Evolutionary conservation across 2,113 vertebrate genomes (phyloP).

Genomic region (Taxidea taxus): DNA sequence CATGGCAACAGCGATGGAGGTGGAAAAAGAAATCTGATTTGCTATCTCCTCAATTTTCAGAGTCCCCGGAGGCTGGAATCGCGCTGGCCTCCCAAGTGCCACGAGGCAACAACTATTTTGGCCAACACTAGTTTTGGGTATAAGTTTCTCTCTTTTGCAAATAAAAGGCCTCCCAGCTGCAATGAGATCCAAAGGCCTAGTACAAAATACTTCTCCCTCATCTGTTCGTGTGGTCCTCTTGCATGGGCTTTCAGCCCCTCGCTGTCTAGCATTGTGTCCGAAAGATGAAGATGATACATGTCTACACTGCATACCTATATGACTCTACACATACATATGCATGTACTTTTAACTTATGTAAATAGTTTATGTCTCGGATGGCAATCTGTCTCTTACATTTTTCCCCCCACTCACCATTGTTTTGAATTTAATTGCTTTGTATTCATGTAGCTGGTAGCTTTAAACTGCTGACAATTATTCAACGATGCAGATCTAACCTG

Average conservation of each 20-base stretch:
- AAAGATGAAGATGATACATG: not conserved
- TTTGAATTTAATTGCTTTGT: not conserved
- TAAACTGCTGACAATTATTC: not conserved
- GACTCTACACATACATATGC: not conserved
- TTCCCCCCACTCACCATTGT: not conserved
- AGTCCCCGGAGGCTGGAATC: not conserved
- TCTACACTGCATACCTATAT: too few species aligned
- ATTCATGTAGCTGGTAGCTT: not conserved
- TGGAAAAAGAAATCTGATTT: not conserved
- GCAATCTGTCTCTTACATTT: not conserved
- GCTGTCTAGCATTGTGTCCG: not conserved
- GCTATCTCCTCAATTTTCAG: not conserved
- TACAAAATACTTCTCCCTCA: not conserved
- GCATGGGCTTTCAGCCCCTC: not conserved
- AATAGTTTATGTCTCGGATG: not conserved
- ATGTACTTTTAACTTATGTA: not conserved
- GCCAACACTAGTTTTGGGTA: not conserved
- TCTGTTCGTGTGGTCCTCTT: not conserved
- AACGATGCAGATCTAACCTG: rapidly evolving
- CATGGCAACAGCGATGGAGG: not conserved
- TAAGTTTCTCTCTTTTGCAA: not conserved
- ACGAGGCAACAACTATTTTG: not conserved
- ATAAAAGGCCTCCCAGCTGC: not conserved
- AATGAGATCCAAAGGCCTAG: not conserved
- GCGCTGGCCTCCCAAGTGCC: not conserved